Base-by-base conservation (phyloP, 2,113 vertebrate genomes). In the Heterochromis multidens region DNA sequence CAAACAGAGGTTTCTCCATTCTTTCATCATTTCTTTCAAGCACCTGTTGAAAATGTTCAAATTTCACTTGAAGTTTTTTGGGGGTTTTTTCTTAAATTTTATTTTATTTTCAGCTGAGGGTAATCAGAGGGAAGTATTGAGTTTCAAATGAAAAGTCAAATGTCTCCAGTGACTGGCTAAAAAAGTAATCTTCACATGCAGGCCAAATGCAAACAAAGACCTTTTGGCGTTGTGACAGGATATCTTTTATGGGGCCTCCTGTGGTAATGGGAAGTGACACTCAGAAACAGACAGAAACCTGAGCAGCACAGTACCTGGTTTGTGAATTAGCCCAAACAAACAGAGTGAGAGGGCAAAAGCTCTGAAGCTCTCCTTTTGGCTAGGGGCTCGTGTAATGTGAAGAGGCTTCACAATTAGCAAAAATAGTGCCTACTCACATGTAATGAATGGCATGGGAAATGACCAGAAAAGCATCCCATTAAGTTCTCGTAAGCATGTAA, bases 161-260 rank as follows among this genome's bases (percentile, higher is more conserved):
- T 25, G 72, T 91, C 79, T 89, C 81, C 60, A 40, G 65, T 87
- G 77, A 67, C 86, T 14, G 79, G 77, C 62, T 88, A 49, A 83
- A 74, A 89, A 74, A 86, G 82, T 86, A 37, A 70, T 90, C 83
- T 59, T 89, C 85, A 67, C 87, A 80, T 84, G 72, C 77, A 54
- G 81, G 90, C 90, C 87, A 87, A 92, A 85, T 17, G 77, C 88
- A 90, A 91, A 94, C 92, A 91, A 94, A 92, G 79, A 76, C 93
- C 91, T 93, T 95, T 94, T 93, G 94, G 90, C 89, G 83, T 90
- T 59, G 80, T 86, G 89, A 90, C 91, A 93, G 91, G 90, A 92
- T 86, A 83, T 89, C 87, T 88, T 88, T 94, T 91, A 93, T 81
- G 81, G 88, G 87, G 81, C 77, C 88, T 92, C 87, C 86, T 89